Conservation (phyloP, 2,888 invertebrate genomes). For the Bedellia somnulentella region DNA sequence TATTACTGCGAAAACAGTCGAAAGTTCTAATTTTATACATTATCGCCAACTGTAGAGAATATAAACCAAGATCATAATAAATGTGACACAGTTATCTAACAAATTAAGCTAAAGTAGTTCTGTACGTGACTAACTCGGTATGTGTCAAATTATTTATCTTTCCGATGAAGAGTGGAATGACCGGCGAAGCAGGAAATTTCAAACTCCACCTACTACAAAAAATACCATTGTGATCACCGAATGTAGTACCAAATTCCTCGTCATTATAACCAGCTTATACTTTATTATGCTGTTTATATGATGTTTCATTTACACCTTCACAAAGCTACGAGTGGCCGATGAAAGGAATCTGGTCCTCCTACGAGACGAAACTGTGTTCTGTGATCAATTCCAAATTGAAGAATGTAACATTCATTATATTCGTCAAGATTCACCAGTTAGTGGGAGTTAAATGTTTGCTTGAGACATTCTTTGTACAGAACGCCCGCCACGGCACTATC, state of each 20-base stretch:
- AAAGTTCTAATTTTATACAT: no score
- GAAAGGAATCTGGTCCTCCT: slow-evolving; percentile 18
- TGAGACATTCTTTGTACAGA: slow-evolving; percentile 1
- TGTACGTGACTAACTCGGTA: neutral
- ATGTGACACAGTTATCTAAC: no score
- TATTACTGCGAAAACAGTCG: no score
- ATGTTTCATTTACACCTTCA: slow-evolving; percentile 26
- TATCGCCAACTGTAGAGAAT: no score
- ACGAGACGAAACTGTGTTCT: slow-evolving; percentile 22
- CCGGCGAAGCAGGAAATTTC: slow-evolving; percentile 14
- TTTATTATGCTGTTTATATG: neutral
- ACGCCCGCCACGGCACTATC: no score
- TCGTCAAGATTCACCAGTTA: slow-evolving; percentile 29
- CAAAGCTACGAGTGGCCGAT: slow-evolving; percentile 19
- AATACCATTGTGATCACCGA: slow-evolving; percentile 55
- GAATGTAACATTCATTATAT: slow-evolving; percentile 30
- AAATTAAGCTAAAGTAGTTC: neutral
- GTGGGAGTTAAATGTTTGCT: slow-evolving; percentile 18
- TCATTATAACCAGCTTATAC: neutral
- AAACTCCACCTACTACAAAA: slow-evolving; percentile 45
- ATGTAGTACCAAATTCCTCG: slow-evolving; percentile 48
- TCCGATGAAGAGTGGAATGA: slow-evolving; percentile 2
- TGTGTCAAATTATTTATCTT: slow-evolving; percentile 3
- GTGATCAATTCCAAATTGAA: slow-evolving; percentile 22
- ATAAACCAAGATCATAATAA: no score